Conservation (phyloP, 2,888 invertebrate genomes). For the Luffia ferchaultella region DNA sequence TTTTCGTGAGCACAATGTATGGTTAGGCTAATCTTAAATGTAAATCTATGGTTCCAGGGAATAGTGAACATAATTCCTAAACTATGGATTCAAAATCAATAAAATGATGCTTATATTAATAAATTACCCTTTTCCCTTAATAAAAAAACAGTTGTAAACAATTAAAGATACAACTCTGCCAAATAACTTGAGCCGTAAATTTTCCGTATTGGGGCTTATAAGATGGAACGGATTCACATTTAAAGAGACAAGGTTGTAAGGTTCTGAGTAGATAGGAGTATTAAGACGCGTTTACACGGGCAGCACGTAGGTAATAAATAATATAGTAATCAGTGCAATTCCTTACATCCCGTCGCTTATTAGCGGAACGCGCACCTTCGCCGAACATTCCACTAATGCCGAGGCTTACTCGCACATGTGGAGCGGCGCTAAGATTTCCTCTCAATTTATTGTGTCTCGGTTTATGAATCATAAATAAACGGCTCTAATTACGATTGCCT, state of each 20-base stretch:
- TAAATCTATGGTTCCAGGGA: too few relatives aligned
- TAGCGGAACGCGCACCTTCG: slow-evolving; percentile 59
- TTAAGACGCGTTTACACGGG: slow-evolving; percentile 63
- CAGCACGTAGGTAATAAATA: slow-evolving; percentile 66
- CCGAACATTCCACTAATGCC: slow-evolving; percentile 61
- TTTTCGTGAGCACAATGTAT: too few relatives aligned
- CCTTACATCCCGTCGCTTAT: slow-evolving; percentile 64
- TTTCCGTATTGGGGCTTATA: too few relatives aligned
- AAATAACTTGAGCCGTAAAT: too few relatives aligned
- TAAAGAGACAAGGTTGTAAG: slow-evolving; percentile 39
- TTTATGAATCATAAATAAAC: slow-evolving; percentile 66
- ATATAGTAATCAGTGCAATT: slow-evolving; percentile 65
- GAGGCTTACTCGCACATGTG: slow-evolving; percentile 61
- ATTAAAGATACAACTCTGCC: too few relatives aligned
- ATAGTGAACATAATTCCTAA: too few relatives aligned
- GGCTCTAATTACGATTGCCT: slow-evolving; percentile 54
- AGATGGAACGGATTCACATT: slow-evolving; percentile 7
- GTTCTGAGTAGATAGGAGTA: slow-evolving; percentile 40
- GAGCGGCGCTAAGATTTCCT: slow-evolving; percentile 52
- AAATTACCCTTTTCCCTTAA: too few relatives aligned
- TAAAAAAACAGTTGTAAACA: too few relatives aligned
- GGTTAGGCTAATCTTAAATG: too few relatives aligned
- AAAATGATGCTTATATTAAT: too few relatives aligned
- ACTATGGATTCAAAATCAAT: too few relatives aligned
- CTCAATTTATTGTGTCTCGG: slow-evolving; percentile 62